Base-by-base conservation (phyloP, 1,140 invertebrate genomes). In the Steinernema khuongi region DNA sequence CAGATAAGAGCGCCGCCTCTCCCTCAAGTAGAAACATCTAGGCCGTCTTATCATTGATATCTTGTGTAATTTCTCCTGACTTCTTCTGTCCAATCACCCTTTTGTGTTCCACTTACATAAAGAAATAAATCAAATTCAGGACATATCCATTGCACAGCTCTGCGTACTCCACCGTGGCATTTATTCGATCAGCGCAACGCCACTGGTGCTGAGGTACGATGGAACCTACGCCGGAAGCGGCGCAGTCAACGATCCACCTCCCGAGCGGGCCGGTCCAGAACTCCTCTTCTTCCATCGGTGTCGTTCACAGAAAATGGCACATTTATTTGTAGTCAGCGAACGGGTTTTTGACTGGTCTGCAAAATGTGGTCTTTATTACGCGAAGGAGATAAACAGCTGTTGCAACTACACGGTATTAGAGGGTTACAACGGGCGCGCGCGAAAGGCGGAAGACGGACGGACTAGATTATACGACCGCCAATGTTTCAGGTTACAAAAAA, bases 251-350 rank as follows among this genome's bases (percentile, higher is more conserved):
- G 11, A 60, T 22, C 50, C 50, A 60, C 4, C 19, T 11, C 2
- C 50, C 50, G 11, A 60, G 50, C 50, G 50, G 50, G 26, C 50
- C 50, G 50, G 14, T 60, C 50, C 50, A 60, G 50, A 60, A 60
- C 14, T 11, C 22, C 26, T 60, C 50, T 60, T 60, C 50, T 7
- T 14, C 26, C 50, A 60, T 60, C 50, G 11, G 19, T 22, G 50
- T 17, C 50, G 50, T 60, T 60, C 14, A 22, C 50, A 4, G 50
- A 11, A n/a, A n/a, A n/a, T n/a, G n/a, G n/a, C n/a, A n/a, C n/a
- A n/a, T n/a, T n/a, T n/a, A n/a, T n/a, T n/a, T 60, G 50, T 11
- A 14, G 50, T 60, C 50, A 60, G 22, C 7, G 36, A 41, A 60
- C 14, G 14, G 50, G 7, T 14, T 60, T 60, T 60, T 60, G 4